Percentiles rank a stretch among this genome's conserved stretches.
Conservation (phyloP, 92 coral and sea anemone species). For the Parazoanthus atlanticus region DNA sequence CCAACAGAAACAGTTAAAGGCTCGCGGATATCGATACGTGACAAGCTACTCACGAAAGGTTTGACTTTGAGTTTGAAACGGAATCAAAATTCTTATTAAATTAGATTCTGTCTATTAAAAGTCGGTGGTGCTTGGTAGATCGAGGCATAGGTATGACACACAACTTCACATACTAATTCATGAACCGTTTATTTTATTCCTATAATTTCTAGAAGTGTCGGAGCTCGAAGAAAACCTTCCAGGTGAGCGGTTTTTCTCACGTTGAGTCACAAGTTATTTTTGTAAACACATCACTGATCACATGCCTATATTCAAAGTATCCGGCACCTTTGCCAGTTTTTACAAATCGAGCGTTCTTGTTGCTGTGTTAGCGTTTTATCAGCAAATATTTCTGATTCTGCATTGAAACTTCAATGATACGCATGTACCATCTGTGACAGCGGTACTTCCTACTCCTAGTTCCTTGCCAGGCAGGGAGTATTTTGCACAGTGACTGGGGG, state of each 20-base stretch:
- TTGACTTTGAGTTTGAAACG: background rate
- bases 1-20: slow-evolving; percentile 56
- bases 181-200: slow-evolving; percentile 1
- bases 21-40: slow-evolving; percentile 83
- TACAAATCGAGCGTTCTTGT: background rate
- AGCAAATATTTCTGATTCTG: background rate
- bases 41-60: slow-evolving; percentile 91
- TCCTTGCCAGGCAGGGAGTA: too few relatives aligned
- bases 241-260: slow-evolving; percentile 57
- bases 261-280: slow-evolving; percentile 21
- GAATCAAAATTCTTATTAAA: background rate
- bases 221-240: slow-evolving; percentile 95
- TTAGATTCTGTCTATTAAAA: background rate
- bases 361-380: background rate
- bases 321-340: background rate
- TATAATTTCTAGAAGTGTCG: slow-evolving; percentile 75
- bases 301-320: background rate
- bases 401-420: too few relatives aligned
- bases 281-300: slow-evolving; percentile 28
- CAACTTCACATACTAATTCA: background rate
- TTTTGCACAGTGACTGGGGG: too few relatives aligned
- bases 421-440: too few relatives aligned
- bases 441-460: too few relatives aligned
- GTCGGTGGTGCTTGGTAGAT: background rate
- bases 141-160: background rate